A percentile compares a stretch with the other conserved stretches of the same genome.
Evolutionary conservation across 2,888 invertebrate species (phyloP).

Genomic region (Pecten maximus): DNA sequence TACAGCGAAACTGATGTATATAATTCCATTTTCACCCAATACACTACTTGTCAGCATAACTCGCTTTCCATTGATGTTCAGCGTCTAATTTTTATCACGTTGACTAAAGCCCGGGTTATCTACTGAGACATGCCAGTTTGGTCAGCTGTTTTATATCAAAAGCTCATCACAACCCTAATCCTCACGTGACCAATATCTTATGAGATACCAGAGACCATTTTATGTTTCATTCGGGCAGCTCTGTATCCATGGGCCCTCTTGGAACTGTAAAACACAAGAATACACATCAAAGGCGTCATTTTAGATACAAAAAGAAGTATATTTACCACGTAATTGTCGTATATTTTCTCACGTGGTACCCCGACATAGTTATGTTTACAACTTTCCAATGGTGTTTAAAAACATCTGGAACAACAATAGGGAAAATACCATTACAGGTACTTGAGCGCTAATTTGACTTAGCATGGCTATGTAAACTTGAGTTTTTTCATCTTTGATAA

Average conservation of each 20-base stretch:
- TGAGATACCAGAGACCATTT: background rate
- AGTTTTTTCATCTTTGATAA: constrained; percentile 20
- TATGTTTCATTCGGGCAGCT: background rate
- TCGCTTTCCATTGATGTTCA: background rate
- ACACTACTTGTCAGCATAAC: background rate
- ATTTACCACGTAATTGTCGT: constrained; percentile 20
- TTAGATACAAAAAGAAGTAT: background rate
- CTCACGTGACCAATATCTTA: background rate
- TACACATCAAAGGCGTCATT: constrained; percentile 8
- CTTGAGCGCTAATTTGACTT: constrained; percentile 29
- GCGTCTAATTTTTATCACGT: background rate
- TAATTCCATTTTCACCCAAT: background rate
- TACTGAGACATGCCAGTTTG: background rate
- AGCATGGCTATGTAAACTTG: constrained; percentile 24
- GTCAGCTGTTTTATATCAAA: constrained; percentile 21
- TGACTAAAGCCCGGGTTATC: background rate
- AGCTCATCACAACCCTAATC: background rate
- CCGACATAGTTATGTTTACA: background rate
- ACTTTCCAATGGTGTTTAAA: background rate
- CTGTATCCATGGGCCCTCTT: background rate
- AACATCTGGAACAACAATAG: background rate
- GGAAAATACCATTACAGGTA: background rate
- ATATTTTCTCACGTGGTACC: constrained; percentile 2
- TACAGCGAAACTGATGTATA: too few relatives aligned
- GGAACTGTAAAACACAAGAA: constrained; percentile 25